Conservation (phyloP, 2,797 vertebrate genomes). For the Scolopax bukidnonensis region DNA sequence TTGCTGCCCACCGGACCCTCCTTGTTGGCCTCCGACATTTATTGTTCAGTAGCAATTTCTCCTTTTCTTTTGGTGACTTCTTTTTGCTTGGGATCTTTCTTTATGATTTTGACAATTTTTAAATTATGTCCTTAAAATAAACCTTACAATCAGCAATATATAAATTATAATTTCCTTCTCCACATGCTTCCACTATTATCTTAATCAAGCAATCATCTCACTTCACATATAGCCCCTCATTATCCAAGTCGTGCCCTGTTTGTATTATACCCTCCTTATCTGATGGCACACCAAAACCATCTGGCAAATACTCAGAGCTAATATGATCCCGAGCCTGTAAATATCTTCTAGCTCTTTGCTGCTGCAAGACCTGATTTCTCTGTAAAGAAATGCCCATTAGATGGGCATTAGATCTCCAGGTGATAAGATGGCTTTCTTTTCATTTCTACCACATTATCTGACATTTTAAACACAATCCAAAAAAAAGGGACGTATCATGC, state of each 20-base stretch:
- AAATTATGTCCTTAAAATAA: constrained; percentile 70
- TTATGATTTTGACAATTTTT: constrained; percentile 55
- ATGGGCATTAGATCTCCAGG: neutral
- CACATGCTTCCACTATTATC: constrained; percentile 67
- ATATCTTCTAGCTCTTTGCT: neutral
- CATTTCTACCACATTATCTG: neutral
- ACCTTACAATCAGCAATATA: constrained; percentile 69
- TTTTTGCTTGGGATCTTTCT: neutral
- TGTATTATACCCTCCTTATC: constrained; percentile 52
- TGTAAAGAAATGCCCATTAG: neutral
- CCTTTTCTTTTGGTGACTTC: neutral
- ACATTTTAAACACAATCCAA: neutral
- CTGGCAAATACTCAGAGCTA: neutral
- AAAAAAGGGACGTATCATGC: neutral
- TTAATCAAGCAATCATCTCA: constrained; percentile 71
- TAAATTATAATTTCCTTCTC: constrained; percentile 69
- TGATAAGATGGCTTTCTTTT: neutral
- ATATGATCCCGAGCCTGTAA: neutral
- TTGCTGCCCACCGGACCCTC: neutral
- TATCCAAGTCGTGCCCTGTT: constrained; percentile 62
- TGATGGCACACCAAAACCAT: constrained; percentile 29
- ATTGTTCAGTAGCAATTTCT: neutral
- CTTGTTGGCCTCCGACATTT: neutral
- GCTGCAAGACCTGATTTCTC: neutral
- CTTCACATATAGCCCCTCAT: constrained; percentile 62